Conservation (phyloP, 2,888 invertebrate genomes). For the Nebria salina region DNA sequence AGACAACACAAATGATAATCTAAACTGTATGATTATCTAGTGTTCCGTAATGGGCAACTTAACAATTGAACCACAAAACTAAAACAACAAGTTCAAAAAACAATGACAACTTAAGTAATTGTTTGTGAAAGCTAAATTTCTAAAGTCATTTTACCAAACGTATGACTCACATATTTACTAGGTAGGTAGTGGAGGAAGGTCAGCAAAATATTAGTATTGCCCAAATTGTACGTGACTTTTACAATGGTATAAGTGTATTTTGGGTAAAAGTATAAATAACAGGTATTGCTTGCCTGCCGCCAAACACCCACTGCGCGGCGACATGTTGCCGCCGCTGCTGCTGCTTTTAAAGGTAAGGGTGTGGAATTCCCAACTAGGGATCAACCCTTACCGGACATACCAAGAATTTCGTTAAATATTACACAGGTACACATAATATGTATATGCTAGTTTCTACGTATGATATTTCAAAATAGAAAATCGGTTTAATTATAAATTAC, state of each 20-base stretch:
- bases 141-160: not conserved
- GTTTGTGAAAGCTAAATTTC: conserved; percentile 1
- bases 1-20: not conserved
- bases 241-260: not conserved
- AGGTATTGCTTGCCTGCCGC: not conserved
- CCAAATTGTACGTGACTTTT: not conserved
- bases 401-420: not conserved
- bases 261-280: not conserved
- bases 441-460: not conserved
- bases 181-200: not conserved
- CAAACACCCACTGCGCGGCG: not conserved
- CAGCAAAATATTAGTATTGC: not conserved
- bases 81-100: not conserved
- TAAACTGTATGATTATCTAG: not conserved
- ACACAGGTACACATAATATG: not conserved
- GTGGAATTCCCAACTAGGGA: not conserved
- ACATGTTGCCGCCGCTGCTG: not conserved
- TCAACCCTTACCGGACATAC: not conserved
- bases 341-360: not conserved
- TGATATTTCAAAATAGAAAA: too few relatives aligned
- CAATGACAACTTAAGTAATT: not conserved
- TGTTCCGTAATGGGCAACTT: not conserved
- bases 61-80: not conserved
- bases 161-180: not conserved
- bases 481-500: too few relatives aligned